Evolutionary conservation across 2,797 vertebrate genomes (phyloP).

Genomic region (Salmo trutta): DNA sequence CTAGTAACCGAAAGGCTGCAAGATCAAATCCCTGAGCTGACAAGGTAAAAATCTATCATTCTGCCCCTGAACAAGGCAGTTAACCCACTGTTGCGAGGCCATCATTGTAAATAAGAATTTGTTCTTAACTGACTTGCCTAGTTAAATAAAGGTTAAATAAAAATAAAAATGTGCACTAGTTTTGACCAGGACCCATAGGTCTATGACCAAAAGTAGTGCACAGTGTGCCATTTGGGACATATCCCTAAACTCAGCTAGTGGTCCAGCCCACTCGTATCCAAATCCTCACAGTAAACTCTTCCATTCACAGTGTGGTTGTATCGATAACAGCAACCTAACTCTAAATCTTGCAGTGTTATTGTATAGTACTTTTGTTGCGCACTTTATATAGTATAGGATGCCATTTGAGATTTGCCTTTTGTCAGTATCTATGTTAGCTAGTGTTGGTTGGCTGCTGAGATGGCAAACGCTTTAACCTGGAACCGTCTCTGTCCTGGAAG

Average conservation of each 20-base stretch:
- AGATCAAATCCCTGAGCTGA: too few relatives aligned
- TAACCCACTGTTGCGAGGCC: too few relatives aligned
- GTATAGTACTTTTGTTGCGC: background rate
- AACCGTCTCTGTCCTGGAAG: conserved; percentile 20
- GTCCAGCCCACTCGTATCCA: conserved; percentile 43
- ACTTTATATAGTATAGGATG: background rate
- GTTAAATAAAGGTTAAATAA: too few relatives aligned
- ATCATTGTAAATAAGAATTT: too few relatives aligned
- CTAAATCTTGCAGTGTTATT: background rate
- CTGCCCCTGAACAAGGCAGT: too few relatives aligned
- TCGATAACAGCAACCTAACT: background rate
- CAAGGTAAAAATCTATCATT: too few relatives aligned
- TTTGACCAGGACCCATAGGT: too few relatives aligned
- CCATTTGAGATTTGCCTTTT: background rate
- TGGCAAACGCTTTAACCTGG: conserved; percentile 19
- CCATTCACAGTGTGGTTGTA: conserved; percentile 68
- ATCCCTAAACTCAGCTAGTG: conserved; percentile 23
- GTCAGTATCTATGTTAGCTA: conserved; percentile 49
- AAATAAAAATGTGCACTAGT: background rate
- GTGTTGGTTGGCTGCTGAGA: conserved; percentile 38
- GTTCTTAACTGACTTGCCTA: too few relatives aligned
- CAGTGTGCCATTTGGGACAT: background rate
- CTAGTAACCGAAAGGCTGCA: too few relatives aligned
- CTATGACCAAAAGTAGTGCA: too few relatives aligned
- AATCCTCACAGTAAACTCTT: conserved; percentile 40